Base-by-base conservation (phyloP, 2,113 vertebrate genomes). In the Pyxicephalus adspersus region DNA sequence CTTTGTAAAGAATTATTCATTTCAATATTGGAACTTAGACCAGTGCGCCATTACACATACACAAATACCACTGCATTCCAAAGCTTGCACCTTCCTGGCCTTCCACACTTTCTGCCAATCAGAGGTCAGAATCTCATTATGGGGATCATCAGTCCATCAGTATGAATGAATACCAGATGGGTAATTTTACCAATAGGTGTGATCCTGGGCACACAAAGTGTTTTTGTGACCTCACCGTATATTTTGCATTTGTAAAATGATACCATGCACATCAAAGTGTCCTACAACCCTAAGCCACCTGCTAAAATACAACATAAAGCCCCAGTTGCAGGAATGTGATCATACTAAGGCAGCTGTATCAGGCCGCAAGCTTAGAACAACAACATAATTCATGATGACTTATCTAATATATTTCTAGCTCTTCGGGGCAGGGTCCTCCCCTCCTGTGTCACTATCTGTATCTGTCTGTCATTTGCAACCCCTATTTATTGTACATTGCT, bases 161-260 rank as follows among this genome's bases (percentile, higher is more conserved):
- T 0, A 54, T 55, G 51, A 72, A 72, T 72, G 68, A 55, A 54
- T 29, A 29, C 68, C 68, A 55, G 68, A 72, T 72, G 68, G 28
- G 2, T 19, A 72, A 23, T 54, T 18, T 71, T 52, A 71, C 26
- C 68, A 20, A 28, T 23, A 55, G 25, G 68, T 29, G 68, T 72
- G 68, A 72, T 18, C 51, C 23, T 72, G 26, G 17, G 28, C 23
- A 72, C 17, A 55, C 28, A 50, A 55, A 17, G 18, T 45, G 38
- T 45, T 38, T 45, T 45, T 45, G 38, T 45, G 38, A 45, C 5
- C 38, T 45, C 38, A 45, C 1, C 38, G 11, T 45, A 45, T 45
- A 45, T 45, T 45, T 45, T 45, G 8, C 11, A 15, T 45, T 45
- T 15, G 38, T 45, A 45, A 45, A 45, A 45, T 45, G 38, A 45